Evolutionary conservation across 1,140 invertebrate species (phyloP).

Genomic region (Brevipalpus yothersi): DNA sequence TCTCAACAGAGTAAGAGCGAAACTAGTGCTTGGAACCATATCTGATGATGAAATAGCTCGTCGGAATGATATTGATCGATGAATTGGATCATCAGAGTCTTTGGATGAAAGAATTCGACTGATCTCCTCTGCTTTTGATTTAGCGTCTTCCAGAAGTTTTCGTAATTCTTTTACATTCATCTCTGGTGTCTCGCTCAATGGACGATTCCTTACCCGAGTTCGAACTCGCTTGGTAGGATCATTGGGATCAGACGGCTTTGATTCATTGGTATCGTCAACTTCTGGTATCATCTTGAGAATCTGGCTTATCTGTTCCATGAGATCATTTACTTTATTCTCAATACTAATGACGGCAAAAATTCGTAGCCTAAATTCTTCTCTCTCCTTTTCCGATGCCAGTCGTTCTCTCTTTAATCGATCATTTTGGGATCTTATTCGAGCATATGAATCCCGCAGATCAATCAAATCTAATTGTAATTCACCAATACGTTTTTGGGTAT

Average conservation of each 20-base stretch:
- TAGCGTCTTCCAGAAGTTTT: background rate
- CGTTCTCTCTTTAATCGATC: slow-evolving; percentile 65
- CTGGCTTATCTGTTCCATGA: slow-evolving; percentile 3
- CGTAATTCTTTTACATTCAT: background rate
- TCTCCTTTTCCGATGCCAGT: slow-evolving; percentile 50
- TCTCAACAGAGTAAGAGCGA: background rate
- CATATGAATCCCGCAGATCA: slow-evolving; percentile 65
- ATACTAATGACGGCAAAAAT: slow-evolving; percentile 4
- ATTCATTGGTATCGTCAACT: background rate
- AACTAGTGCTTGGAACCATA: background rate
- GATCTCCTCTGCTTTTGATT: background rate
- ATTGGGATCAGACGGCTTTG: background rate
- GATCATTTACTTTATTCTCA: slow-evolving; percentile 6
- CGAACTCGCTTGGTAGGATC: background rate
- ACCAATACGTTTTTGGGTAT: slow-evolving; percentile 52
- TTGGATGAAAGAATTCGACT: background rate
- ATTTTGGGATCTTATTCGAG: slow-evolving; percentile 68
- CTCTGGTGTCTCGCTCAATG: background rate
- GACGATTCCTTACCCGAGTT: background rate
- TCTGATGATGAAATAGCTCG: slow-evolving; percentile 11
- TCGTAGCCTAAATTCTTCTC: slow-evolving; percentile 11
- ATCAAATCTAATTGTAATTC: slow-evolving; percentile 63
- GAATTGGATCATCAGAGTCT: background rate
- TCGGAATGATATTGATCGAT: background rate
- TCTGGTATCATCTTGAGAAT: background rate